Evolutionary conservation across 2,113 vertebrate genomes (phyloP).

Genomic region (Glaucomys volans): DNA sequence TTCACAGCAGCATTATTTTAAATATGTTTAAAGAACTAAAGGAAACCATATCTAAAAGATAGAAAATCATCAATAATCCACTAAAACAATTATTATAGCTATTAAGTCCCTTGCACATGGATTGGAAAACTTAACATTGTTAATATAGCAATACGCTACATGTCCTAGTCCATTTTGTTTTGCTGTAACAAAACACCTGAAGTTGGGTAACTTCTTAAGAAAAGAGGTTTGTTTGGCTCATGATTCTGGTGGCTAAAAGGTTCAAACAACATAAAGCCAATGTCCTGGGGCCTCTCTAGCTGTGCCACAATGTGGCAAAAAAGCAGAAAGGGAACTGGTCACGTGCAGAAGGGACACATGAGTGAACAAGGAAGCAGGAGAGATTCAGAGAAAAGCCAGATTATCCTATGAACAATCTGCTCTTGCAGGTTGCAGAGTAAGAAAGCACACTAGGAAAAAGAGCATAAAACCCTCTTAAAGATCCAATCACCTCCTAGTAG

Average conservation of each 20-base stretch:
- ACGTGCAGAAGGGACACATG: background rate
- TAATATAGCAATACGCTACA: background rate
- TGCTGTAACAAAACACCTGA: background rate
- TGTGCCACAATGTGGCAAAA: background rate
- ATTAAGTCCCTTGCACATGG: background rate
- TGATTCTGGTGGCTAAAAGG: background rate
- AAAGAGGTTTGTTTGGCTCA: background rate
- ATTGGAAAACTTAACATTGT: background rate
- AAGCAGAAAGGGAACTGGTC: background rate
- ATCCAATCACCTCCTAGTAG: background rate
- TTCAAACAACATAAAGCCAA: background rate
- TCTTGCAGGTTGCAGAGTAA: background rate
- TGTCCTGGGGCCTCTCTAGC: background rate
- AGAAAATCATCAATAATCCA: slow-evolving; percentile 32
- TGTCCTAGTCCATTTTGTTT: background rate
- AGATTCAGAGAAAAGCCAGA: too few relatives aligned
- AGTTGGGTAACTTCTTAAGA: background rate
- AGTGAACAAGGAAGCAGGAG: background rate
- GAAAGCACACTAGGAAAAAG: background rate
- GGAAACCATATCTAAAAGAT: background rate
- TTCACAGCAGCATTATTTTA: background rate
- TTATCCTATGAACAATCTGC: background rate
- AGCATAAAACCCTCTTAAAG: background rate
- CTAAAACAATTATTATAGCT: background rate
- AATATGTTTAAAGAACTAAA: slow-evolving; percentile 55